Base-by-base conservation (phyloP, 2,797 vertebrate species). In the Acropternis orthonyx region DNA sequence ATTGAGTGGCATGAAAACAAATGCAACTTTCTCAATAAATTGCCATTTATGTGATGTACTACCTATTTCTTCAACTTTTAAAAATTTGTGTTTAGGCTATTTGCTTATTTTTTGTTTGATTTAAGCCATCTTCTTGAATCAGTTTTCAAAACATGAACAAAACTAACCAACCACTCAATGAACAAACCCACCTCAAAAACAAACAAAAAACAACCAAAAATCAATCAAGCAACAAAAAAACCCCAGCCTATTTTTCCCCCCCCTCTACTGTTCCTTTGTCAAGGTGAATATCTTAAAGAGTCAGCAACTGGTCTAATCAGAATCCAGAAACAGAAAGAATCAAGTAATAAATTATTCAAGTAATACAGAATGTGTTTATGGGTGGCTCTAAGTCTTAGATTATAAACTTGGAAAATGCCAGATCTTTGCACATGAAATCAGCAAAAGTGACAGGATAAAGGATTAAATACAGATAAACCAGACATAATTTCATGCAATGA, bases 1-100 rank as follows among this genome's bases (percentile, higher is more conserved):
- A 92, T 62, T 54, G 62, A 91, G 22, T 74, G 37, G 24, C 32
- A 91, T 52, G 44, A 85, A 89, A 92, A 72, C 6, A 91, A 46
- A 85, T 7, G 7, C 12, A 92, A 67, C 26, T 75, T 87, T 74
- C 41, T 87, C 30, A 88, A 46, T 8, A 68, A 90, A 79, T 48
- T 87, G 34, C 24, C 27, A 77, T 41, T 82, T 43, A 39, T 4
- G 5, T 65, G 55, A 58, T 52, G 11, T 14, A 86, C 8, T 78
- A 58, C 22, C 27, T 62, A 19, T 34, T 88, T 82, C 30, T 76
- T 34, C 46, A 90, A 27, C 24, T 55, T 89, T 49, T 77, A 30
- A 9, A 59, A 63, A 89, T 44, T 73, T 41, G 1, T 44, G 1
- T 28, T 78, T 54, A 74, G 36, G 10, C 27, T 58, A 23, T 52